Evolutionary conservation across 1,140 invertebrate species (phyloP).

Genomic region (Dysdera silvatica): DNA sequence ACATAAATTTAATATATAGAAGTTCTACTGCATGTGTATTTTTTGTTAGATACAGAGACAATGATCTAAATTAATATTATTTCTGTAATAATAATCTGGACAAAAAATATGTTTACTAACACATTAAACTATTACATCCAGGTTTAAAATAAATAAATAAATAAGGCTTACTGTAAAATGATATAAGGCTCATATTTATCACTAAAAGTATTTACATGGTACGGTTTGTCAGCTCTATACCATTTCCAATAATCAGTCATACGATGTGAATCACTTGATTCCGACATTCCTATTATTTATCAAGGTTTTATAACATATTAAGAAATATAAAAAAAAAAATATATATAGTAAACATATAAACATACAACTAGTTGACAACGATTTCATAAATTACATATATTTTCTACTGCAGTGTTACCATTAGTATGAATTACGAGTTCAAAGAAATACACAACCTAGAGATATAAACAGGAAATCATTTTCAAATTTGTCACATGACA

Average conservation of each 20-base stretch:
- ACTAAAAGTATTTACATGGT: conserved; percentile 30
- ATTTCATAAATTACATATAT: no score
- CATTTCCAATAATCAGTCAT: conserved; percentile 39
- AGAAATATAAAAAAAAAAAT: background rate
- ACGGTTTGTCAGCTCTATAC: conserved; percentile 35
- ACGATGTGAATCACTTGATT: conserved; percentile 37
- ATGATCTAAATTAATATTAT: no score
- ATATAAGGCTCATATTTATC: conserved; percentile 39
- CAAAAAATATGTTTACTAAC: no score
- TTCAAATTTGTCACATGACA: no score
- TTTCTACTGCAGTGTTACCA: no score
- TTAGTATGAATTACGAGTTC: no score
- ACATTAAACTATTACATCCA: no score
- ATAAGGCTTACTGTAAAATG: conserved; percentile 30
- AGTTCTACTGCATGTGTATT: no score
- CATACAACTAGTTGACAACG: background rate
- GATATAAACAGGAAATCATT: background rate
- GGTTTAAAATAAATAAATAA: background rate
- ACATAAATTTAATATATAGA: no score
- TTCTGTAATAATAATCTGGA: no score
- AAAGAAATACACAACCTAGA: background rate
- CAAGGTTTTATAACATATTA: background rate
- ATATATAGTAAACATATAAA: background rate
- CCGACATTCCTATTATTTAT: conserved; percentile 32
- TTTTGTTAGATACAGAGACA: no score